Conservation (phyloP, 2,888 invertebrate species). For the Cheilosia soror region DNA sequence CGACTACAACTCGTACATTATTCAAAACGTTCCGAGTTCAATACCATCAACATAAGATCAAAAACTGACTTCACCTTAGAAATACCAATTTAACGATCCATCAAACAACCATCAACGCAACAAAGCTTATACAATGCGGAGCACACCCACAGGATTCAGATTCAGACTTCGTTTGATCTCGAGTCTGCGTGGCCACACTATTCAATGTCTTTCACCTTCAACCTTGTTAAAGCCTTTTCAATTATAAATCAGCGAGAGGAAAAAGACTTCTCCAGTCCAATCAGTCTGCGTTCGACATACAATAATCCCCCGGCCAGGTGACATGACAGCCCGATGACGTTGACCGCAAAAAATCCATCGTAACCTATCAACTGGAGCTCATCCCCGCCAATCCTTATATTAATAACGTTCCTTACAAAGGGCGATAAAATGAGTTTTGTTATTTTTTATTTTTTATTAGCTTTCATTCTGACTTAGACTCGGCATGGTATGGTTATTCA, state of each 20-base stretch:
- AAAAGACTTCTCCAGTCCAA: conserved; percentile 59
- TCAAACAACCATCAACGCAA: conserved; percentile 33
- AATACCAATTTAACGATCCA: conserved; percentile 64
- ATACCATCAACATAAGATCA: conserved; percentile 27
- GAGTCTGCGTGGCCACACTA: conserved; percentile 8
- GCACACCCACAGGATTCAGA: conserved; percentile 59
- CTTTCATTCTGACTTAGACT: conserved; percentile 28
- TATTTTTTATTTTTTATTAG: neutral
- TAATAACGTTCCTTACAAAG: conserved; percentile 46
- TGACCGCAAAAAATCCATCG: conserved; percentile 69
- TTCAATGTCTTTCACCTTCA: conserved; percentile 72
- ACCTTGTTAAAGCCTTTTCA: conserved; percentile 76
- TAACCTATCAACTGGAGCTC: conserved; percentile 36
- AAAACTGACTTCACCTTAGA: conserved; percentile 44
- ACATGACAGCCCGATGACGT: conserved; percentile 70
- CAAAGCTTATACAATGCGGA: conserved; percentile 37
- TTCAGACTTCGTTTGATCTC: conserved; percentile 54
- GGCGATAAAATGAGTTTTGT: conserved; percentile 56
- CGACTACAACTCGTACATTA: conserved; percentile 2
- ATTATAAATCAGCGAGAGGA: conserved; percentile 72
- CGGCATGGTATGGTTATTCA: conserved; percentile 19
- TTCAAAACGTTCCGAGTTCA: conserved; percentile 25
- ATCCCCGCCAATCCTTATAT: conserved; percentile 50
- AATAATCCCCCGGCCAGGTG: conserved; percentile 54
- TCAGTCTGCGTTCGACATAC: conserved; percentile 42